Evolutionary conservation across 1,140 invertebrate species (phyloP), one percentile per base, ranked within the genome.

Genomic region (Homarus americanus): DNA sequence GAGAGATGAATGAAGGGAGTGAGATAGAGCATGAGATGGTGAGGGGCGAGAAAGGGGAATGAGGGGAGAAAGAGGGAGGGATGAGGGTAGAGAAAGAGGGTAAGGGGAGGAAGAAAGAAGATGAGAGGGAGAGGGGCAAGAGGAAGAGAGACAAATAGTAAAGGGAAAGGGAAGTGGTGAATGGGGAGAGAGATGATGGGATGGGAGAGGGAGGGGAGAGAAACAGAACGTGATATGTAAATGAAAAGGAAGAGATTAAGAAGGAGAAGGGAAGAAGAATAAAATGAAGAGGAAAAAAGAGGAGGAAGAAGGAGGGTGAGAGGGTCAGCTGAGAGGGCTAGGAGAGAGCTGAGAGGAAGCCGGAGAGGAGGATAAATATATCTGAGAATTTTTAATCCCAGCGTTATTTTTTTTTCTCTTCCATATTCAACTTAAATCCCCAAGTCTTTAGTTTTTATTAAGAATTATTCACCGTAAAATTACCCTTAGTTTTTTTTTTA

Each of bases 11-110:
- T 32, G 36, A 28, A 49, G 28, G 53, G 53, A 36, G 41, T 15
- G 79, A 82, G 41, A 49, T 32, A 58, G 79, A 82, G 79, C 20
- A 34, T 38, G n/a, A n/a, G n/a, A n/a, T n/a, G n/a, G 53, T 24
- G 58, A 66, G 53, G n/a, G 40, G 12, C 40, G 75, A 40, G 20
- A 38, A 78, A 9, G 41, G 40, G 20, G 5, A 44, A 28, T 44
- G 41, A 44, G 41, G n/a, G n/a, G n/a, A n/a, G n/a, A n/a, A n/a
- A n/a, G n/a, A n/a, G n/a, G n/a, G n/a, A n/a, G n/a, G n/a, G n/a
- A n/a, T n/a, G n/a, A n/a, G n/a, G n/a, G n/a, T n/a, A n/a, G n/a
- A n/a, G n/a, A n/a, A n/a, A 49, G 5, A 49, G 15, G 44, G 5
- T n/a, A n/a, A 32, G 34, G 32, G 38, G 32, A 76, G 2, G 2